Percentiles rank a stretch among this genome's conserved stretches.
phyloP scores from a whole-genome alignment of 2,797 vertebrate species.

The Anableps anableps region DNA sequence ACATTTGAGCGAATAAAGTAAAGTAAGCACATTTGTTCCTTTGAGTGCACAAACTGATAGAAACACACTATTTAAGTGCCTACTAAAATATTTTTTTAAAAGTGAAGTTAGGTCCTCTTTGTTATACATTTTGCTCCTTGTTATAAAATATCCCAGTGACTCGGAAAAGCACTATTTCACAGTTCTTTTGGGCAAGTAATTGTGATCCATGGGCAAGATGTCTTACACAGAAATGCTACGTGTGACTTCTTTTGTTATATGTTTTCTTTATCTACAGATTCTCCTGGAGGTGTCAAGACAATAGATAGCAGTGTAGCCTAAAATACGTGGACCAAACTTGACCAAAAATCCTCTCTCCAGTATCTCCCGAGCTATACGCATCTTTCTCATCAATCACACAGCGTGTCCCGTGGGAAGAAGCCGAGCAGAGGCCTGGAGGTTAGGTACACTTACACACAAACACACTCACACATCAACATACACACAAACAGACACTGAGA shows the following conservation, averaged over 20 bases:
- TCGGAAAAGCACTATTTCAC: conserved; percentile 6
- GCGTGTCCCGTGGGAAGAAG: conserved; percentile 51
- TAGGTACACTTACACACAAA: conserved; percentile 32
- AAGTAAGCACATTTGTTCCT: conserved; percentile 38
- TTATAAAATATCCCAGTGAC: conserved; percentile 11
- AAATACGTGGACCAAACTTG: conserved; percentile 61
- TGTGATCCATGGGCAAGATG: conserved; percentile 11
- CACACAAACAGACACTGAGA: not conserved
- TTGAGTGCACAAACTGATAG: conserved; percentile 27
- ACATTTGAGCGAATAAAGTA: conserved; percentile 41
- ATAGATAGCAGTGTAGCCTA: conserved; percentile 48
- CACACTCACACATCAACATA: not conserved
- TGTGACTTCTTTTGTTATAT: conserved; percentile 16
- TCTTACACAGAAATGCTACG: not conserved
- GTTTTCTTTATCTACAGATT: conserved; percentile 50
- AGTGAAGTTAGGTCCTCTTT: conserved; percentile 10
- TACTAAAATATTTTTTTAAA: conserved; percentile 13
- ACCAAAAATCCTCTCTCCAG: conserved; percentile 56
- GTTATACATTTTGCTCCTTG: conserved; percentile 4
- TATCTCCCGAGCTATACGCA: conserved; percentile 55
- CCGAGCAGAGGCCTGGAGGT: conserved; percentile 69
- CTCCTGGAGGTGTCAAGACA: conserved; percentile 58
- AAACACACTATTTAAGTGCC: conserved; percentile 24
- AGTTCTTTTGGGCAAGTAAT: conserved; percentile 6
- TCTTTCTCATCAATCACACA: conserved; percentile 69